phyloP scores from a whole-genome alignment of 2,888 invertebrate genomes.

The Trachelus tabidus region DNA sequence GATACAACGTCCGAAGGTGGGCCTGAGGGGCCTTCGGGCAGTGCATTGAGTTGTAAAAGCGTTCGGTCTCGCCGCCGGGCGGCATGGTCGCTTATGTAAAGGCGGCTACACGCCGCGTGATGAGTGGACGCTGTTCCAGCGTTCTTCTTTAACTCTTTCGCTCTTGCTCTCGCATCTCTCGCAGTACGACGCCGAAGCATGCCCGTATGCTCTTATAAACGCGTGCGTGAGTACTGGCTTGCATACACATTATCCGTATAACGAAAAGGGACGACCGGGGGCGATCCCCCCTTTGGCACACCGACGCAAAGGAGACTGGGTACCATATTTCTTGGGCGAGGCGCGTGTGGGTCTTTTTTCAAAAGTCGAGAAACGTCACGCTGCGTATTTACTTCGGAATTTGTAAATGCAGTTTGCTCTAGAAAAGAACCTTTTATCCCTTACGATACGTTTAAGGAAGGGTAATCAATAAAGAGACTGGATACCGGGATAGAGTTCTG shows the following conservation, averaged over 20 bases:
- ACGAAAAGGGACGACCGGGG: not conserved
- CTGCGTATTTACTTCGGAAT: not conserved
- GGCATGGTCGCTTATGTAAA: conserved; percentile 65
- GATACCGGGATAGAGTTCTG: not conserved
- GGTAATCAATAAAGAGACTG: not conserved
- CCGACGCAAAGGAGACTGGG: not conserved
- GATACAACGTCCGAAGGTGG: conserved; percentile 11
- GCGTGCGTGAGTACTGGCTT: conserved; percentile 37
- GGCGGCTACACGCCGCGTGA: conserved; percentile 66
- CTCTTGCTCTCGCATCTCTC: conserved; percentile 51
- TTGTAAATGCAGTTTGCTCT: not conserved
- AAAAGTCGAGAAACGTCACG: not conserved
- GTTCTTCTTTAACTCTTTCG: conserved; percentile 62
- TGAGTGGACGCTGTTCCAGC: conserved; percentile 65
- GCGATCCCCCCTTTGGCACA: not conserved
- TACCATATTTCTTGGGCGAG: conserved; percentile 7
- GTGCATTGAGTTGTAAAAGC: conserved; percentile 66
- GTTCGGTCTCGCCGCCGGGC: conserved; percentile 61
- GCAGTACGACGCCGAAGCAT: not conserved
- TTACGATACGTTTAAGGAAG: not conserved
- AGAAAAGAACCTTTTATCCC: not conserved
- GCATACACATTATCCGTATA: conserved; percentile 21
- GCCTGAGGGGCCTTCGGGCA: conserved; percentile 43
- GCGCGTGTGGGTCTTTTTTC: not conserved
- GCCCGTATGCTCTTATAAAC: not conserved